These are phyloP conservation scores for Odontothrips loti DNA, from an alignment of 2,888 invertebrate genomes.

Conservation along the genomic window DNA sequence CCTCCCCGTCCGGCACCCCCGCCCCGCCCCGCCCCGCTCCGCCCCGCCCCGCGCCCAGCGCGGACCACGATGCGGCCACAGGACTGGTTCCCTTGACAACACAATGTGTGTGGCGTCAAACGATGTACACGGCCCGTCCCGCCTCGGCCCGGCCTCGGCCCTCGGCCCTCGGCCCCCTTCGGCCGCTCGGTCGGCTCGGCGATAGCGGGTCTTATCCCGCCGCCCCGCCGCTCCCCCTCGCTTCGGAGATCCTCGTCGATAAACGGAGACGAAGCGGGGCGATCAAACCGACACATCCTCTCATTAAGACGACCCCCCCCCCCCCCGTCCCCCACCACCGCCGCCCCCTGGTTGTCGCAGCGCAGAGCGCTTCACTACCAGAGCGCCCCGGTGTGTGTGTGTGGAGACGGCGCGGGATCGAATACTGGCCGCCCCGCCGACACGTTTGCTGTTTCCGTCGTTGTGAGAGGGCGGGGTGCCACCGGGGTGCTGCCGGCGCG, in stretches of 20 bases:
- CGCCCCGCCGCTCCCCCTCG: background rate
- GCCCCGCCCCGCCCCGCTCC: background rate
- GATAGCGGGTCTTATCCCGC: too few species aligned
- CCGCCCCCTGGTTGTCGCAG: too few species aligned
- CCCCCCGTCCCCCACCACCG: background rate
- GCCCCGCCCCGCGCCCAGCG: background rate
- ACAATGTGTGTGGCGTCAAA: background rate
- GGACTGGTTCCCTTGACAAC: background rate
- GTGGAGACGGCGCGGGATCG: too few species aligned
- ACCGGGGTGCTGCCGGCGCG: too few species aligned
- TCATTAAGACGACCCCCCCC: background rate
- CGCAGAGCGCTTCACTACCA: too few species aligned
- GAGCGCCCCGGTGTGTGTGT: too few species aligned
- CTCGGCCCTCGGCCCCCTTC: background rate
- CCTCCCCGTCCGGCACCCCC: background rate
- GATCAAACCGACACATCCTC: background rate
- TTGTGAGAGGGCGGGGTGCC: too few species aligned
- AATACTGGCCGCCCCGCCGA: too few species aligned
- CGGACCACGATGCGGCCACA: background rate
- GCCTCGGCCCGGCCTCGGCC: background rate
- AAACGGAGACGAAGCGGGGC: too few species aligned
- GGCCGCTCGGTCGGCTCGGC: background rate
- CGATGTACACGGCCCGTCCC: background rate
- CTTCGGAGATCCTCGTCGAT: too few species aligned
- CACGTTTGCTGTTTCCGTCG: too few species aligned